A percentile compares a stretch with the other conserved stretches of the same genome.
Conservation (phyloP, 2,888 invertebrate genomes). For the Glyphotaelius pellucidus region DNA sequence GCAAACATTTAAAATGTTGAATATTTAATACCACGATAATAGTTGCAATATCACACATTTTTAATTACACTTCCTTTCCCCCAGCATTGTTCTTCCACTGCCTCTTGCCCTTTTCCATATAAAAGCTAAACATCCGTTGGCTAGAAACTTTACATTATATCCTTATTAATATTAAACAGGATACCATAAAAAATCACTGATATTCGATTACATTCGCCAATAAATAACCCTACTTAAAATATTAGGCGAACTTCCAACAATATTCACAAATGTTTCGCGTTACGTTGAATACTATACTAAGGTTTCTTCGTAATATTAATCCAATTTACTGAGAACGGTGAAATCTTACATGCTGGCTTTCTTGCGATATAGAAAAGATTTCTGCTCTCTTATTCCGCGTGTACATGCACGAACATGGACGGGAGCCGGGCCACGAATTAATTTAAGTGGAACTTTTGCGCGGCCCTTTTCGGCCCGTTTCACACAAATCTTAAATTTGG, state of each 20-base stretch:
- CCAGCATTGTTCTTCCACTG: neutral
- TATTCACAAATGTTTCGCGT: constrained; percentile 42
- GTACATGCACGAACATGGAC: too few species aligned
- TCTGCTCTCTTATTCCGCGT: too few species aligned
- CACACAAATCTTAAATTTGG: too few species aligned
- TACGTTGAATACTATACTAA: neutral
- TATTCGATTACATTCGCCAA: constrained; percentile 9
- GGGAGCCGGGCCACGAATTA: too few species aligned
- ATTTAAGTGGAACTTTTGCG: too few species aligned
- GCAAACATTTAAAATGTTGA: too few species aligned
- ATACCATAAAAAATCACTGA: constrained; percentile 10
- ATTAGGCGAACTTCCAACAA: constrained; percentile 11
- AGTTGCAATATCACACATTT: too few species aligned
- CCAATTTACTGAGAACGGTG: neutral
- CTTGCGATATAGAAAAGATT: neutral
- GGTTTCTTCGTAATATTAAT: constrained; percentile 1
- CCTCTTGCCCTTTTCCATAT: neutral
- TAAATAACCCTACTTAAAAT: constrained; percentile 5
- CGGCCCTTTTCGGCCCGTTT: too few species aligned
- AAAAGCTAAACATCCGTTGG: neutral
- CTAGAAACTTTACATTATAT: neutral
- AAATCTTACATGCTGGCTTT: neutral
- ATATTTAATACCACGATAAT: too few species aligned
- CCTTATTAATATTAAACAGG: constrained; percentile 58
- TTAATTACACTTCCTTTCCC: neutral